A percentile compares a stretch with the other conserved stretches of the same genome.
phyloP scores from a whole-genome alignment of 2,113 vertebrate species.

The Danionella cerebrum region DNA sequence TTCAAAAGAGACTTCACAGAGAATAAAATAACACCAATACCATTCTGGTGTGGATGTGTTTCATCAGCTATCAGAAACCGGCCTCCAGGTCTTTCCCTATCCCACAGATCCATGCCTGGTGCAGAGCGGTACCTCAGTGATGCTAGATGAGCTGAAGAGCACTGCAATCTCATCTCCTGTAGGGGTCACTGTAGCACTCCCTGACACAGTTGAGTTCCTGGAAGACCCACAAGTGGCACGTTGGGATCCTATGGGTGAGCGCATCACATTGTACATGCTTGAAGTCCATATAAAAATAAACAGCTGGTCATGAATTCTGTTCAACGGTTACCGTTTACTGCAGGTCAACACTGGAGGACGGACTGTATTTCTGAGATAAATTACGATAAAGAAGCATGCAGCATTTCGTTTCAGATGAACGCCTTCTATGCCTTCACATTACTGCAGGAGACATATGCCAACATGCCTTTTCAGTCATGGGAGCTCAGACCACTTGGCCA shows the following conservation, averaged over 20 bases:
- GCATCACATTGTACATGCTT: neutral
- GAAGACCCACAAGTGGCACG: slow-evolving; percentile 69
- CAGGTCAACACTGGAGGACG: slow-evolving; percentile 73
- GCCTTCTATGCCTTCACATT: slow-evolving; percentile 68
- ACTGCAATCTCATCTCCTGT: slow-evolving; percentile 39
- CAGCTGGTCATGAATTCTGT: too few species aligned
- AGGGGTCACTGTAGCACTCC: slow-evolving; percentile 61
- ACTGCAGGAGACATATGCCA: slow-evolving; percentile 72
- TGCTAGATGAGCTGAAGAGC: slow-evolving; percentile 35
- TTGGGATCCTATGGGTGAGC: slow-evolving; percentile 74
- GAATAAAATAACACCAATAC: neutral
- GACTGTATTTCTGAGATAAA: slow-evolving; percentile 60
- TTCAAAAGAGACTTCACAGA: neutral
- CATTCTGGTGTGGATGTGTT: neutral
- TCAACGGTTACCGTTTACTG: too few species aligned
- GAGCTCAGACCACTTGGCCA: slow-evolving; percentile 64
- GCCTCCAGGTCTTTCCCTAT: slow-evolving; percentile 65
- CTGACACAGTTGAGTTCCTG: slow-evolving; percentile 65
- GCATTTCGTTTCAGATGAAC: slow-evolving; percentile 67
- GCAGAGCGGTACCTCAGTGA: slow-evolving; percentile 14
- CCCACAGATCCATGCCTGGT: slow-evolving; percentile 39
- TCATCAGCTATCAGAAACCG: slow-evolving; percentile 60
- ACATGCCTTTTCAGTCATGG: slow-evolving; percentile 81
- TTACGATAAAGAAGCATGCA: slow-evolving; percentile 44
- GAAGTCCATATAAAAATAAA: too few species aligned